These are phyloP conservation scores for Sander lucioperca DNA, from an alignment of 2,113 vertebrate genomes.

Conservation along the genomic window DNA sequence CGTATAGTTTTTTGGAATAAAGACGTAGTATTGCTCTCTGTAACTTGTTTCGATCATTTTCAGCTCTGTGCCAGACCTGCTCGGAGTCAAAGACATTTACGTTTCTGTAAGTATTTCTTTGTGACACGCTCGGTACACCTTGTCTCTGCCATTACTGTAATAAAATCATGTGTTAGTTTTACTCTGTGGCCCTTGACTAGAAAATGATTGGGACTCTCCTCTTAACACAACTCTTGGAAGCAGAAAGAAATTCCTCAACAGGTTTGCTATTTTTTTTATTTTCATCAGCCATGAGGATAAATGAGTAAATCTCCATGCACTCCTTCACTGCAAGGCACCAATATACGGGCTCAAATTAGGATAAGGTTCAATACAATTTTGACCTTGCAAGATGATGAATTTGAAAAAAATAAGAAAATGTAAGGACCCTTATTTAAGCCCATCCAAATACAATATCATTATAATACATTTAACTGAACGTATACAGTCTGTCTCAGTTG, in stretches of 20 bases:
- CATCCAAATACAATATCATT: background rate
- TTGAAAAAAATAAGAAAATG: background rate
- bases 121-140: background rate
- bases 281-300: background rate
- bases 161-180: background rate
- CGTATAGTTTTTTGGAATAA: background rate
- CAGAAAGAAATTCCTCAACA: background rate
- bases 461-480: background rate
- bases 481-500: background rate
- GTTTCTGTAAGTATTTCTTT: background rate
- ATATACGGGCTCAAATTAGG: background rate
- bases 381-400: background rate
- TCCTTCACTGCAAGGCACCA: background rate
- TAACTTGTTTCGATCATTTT: background rate
- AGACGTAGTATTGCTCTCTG: too few species aligned
- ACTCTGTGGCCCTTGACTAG: too few species aligned
- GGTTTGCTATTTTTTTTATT: background rate
- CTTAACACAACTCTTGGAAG: background rate
- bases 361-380: background rate
- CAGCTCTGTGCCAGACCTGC: background rate
- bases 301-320: background rate
- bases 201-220: background rate
- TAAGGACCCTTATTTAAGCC: background rate
- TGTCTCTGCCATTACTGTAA: background rate
- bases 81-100: background rate